Conservation (phyloP, 2,888 invertebrate species). For the Philonicus albiceps region DNA sequence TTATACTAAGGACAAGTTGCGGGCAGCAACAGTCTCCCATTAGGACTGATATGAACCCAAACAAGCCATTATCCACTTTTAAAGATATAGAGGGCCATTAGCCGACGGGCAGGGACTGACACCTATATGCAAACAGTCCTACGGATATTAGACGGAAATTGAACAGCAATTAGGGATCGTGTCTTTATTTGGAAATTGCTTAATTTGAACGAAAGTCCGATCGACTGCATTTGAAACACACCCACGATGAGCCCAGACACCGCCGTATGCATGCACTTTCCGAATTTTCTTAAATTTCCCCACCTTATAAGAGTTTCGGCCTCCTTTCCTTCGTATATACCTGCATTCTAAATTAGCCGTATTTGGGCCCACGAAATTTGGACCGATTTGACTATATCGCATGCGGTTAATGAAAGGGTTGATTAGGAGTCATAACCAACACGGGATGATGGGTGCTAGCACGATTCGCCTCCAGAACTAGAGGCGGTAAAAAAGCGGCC, state of each 20-base stretch:
- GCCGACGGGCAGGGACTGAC: neutral
- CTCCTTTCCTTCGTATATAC: neutral
- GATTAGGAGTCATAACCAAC: slow-evolving; percentile 33
- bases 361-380: neutral
- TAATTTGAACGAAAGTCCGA: slow-evolving; percentile 17
- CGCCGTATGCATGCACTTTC: slow-evolving; percentile 23
- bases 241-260: neutral
- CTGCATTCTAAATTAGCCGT: neutral
- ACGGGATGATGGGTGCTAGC: slow-evolving; percentile 31
- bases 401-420: slow-evolving; percentile 44
- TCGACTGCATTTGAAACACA: neutral
- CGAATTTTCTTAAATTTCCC: neutral
- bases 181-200: slow-evolving; percentile 37
- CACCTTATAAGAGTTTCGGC: neutral
- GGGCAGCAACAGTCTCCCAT: slow-evolving; percentile 32
- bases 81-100: slow-evolving; percentile 19
- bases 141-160: slow-evolving; percentile 45
- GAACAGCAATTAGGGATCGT: slow-evolving; percentile 45
- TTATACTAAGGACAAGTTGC: slow-evolving; percentile 33
- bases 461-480: slow-evolving; percentile 12
- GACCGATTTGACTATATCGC: slow-evolving; percentile 28
- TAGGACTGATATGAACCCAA: slow-evolving; percentile 29
- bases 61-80: slow-evolving; percentile 40
- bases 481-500: neutral
- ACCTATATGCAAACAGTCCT: slow-evolving; percentile 32